Base-by-base conservation (phyloP, 2,888 invertebrate genomes). In the Nowickia ferox region DNA sequence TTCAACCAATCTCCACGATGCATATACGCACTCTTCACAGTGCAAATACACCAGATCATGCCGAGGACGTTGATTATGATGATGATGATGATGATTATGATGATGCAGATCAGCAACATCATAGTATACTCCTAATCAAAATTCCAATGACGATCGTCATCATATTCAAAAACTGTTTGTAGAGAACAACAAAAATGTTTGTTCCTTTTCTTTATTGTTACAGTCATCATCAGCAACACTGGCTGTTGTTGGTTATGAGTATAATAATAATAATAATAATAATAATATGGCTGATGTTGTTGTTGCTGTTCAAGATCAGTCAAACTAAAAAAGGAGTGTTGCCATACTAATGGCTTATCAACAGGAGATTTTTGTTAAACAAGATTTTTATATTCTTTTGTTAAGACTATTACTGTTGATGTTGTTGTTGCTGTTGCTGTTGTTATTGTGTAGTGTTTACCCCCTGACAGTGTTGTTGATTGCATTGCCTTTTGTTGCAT, bases 261-360 rank as follows among this genome's bases (percentile, higher is more conserved):
- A 22, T 55, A 5, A 66, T 65, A 22, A 11, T 53, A n/a, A 3
- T 55, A 5, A 66, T 65, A 22, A 11, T 53, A n/a, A 3, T 44
- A n/a, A 11, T 48, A 30, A 30, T 30, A 30, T 30, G 30, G 40
- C 15, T 66, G 15, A 2, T 46, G 57, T 68, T 68, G 57, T 61
- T 69, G 63, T 46, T 59, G 59, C 30, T 46, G 11, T 61, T 72
- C 19, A 65, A 48, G 55, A 76, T 71, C 44, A 78, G 40, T 53
- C 74, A 68, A 69, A 75, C 9, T 48, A 79, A 59, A 83, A 77
- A 80, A 79, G 83, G 83, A 86, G 86, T 86, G 86, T 86, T 86
- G 86, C 83, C 83, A 79, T 83, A 79, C 83, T 83, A 86, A 86
- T 86, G 83, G 76, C 71, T 83, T 86, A 86, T 86, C 86, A 83